A percentile compares a stretch with the other conserved stretches of the same genome.
Evolutionary conservation across 2,113 vertebrate species (phyloP).

Genomic region (Chitala chitala): DNA sequence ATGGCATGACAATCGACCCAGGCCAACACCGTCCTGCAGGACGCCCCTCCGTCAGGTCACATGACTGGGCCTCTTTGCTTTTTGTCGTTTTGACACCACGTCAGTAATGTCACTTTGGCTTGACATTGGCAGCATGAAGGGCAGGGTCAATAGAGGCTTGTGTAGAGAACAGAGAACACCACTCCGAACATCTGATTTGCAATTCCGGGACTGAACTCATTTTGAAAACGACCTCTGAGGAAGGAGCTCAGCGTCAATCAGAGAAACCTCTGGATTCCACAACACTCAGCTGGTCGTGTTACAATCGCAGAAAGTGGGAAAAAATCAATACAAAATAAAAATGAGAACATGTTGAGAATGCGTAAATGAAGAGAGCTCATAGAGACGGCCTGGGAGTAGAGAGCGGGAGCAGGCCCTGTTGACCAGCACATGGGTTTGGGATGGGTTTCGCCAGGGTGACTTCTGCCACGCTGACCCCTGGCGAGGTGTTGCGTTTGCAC

Average conservation of each 20-base stretch:
- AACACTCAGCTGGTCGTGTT: neutral
- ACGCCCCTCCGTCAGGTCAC: constrained; percentile 55
- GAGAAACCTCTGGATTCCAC: neutral
- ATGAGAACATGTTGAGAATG: neutral
- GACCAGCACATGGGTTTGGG: neutral
- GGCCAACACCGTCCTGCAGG: constrained; percentile 52
- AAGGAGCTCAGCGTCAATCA: constrained; percentile 7
- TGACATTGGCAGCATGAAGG: no score
- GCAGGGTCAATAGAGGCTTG: constrained; percentile 34
- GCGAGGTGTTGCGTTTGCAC: constrained; percentile 51
- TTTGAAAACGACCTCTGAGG: neutral
- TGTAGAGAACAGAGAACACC: constrained; percentile 33
- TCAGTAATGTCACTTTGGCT: no score
- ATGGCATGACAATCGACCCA: constrained; percentile 64
- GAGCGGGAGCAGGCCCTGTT: neutral
- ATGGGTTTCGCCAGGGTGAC: neutral
- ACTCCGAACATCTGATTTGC: constrained; percentile 17
- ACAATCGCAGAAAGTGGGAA: neutral
- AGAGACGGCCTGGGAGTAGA: neutral
- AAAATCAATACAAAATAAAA: constrained; percentile 1
- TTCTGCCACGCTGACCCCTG: constrained; percentile 42
- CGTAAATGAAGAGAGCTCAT: neutral
- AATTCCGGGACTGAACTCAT: neutral
- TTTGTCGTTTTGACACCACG: constrained; percentile 33
- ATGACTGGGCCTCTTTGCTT: constrained; percentile 49